Evolutionary conservation across 1,140 invertebrate genomes (phyloP).

Genomic region (Drosophila nigrodunni): DNA sequence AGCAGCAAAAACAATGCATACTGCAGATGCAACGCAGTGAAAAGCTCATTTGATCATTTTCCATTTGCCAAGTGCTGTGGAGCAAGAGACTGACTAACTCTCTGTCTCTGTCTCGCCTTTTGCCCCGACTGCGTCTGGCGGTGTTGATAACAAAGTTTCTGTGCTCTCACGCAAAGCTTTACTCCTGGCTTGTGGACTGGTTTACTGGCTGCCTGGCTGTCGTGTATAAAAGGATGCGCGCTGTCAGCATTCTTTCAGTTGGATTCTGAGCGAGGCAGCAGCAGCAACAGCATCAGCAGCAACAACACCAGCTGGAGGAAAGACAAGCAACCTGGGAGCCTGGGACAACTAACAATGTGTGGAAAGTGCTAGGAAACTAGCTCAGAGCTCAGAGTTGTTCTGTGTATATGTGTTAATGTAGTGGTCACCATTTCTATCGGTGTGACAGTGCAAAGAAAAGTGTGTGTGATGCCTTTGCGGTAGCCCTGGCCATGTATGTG

Average conservation of each 20-base stretch:
- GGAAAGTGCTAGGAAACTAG: slow-evolving; percentile 67
- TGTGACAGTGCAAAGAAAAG: slow-evolving; percentile 28
- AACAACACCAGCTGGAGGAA: slow-evolving; percentile 29
- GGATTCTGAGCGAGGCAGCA: slow-evolving; percentile 78
- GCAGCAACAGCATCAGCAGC: slow-evolving; percentile 43
- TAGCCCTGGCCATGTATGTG: slow-evolving; percentile 18
- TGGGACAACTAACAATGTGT: slow-evolving; percentile 33
- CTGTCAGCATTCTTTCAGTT: slow-evolving; percentile 73
- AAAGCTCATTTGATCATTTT: slow-evolving; percentile 76
- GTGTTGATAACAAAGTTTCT: slow-evolving; percentile 60
- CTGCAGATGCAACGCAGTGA: slow-evolving; percentile 49
- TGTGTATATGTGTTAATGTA: slow-evolving; percentile 12
- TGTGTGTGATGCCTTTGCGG: slow-evolving; percentile 14
- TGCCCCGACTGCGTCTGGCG: slow-evolving; percentile 5
- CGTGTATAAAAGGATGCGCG: slow-evolving; percentile 77
- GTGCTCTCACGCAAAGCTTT: slow-evolving; percentile 28
- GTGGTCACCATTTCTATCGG: slow-evolving; percentile 21
- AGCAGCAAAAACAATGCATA: slow-evolving; percentile 7
- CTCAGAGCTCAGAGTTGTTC: slow-evolving; percentile 43
- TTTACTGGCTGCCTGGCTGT: slow-evolving; percentile 5
- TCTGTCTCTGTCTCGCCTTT: slow-evolving; percentile 1
- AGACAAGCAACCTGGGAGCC: slow-evolving; percentile 32
- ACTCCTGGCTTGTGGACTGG: neutral
- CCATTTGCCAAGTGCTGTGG: slow-evolving; percentile 34
- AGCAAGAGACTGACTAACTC: slow-evolving; percentile 4